A percentile compares a stretch with the other conserved stretches of the same genome.
Conservation (phyloP, 1,140 invertebrate genomes). For the Diabrotica undecimpunctata region DNA sequence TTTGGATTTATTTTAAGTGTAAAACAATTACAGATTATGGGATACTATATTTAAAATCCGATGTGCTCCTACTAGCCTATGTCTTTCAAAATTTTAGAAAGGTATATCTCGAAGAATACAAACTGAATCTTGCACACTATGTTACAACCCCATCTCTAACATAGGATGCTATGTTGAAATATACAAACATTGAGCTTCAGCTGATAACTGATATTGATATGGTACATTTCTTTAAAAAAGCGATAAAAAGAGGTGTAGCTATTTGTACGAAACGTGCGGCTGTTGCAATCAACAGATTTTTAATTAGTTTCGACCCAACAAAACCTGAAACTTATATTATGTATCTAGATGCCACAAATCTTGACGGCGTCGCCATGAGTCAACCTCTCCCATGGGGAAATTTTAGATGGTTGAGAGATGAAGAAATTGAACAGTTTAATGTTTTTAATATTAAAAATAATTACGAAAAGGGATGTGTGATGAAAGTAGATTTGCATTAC, state of each 20-base stretch:
- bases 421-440: not conserved
- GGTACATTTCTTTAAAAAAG: not conserved
- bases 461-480: too few relatives aligned
- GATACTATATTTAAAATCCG: too few relatives aligned
- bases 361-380: not conserved
- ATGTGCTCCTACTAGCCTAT: not conserved
- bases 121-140: not conserved
- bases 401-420: not conserved
- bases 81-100: not conserved
- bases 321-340: not conserved
- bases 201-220: not conserved
- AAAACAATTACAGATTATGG: too few relatives aligned
- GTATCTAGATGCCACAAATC: not conserved
- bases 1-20: too few relatives aligned
- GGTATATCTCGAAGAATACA: not conserved
- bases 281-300: conserved; percentile 26
- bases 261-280: conserved; percentile 31
- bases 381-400: not conserved
- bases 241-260: not conserved
- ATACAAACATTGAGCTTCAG: not conserved
- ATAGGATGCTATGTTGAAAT: not conserved
- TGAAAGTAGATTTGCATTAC: too few relatives aligned
- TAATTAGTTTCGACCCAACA: not conserved
- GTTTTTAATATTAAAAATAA: too few relatives aligned
- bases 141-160: too few relatives aligned